phyloP scores from a whole-genome alignment of 2,113 vertebrate species.

The Hoplias malabaricus region DNA sequence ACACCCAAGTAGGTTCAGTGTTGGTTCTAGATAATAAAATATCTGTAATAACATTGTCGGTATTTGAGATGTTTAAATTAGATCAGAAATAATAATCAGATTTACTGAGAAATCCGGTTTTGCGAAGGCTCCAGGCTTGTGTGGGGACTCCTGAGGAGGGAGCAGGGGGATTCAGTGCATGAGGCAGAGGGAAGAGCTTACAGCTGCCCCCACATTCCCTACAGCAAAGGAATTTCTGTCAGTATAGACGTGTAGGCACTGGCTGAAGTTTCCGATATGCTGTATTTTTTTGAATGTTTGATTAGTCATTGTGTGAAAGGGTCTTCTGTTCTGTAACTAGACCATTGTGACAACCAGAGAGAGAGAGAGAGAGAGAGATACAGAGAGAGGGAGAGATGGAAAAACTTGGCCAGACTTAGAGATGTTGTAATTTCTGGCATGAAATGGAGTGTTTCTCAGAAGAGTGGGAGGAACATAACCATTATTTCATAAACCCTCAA shows the following conservation, averaged over 20 bases:
- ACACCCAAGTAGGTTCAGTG: too few species aligned
- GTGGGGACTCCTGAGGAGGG: not conserved
- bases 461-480: not conserved
- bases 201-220: not conserved
- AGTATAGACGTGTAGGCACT: not conserved
- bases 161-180: not conserved
- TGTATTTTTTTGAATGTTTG: not conserved
- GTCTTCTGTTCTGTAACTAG: not conserved
- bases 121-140: too few species aligned
- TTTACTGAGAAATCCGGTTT: too few species aligned
- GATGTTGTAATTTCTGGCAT: not conserved
- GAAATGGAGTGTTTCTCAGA: conserved; percentile 2
- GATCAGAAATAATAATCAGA: too few species aligned
- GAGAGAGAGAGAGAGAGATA: not conserved
- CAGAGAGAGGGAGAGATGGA: not conserved
- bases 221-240: not conserved
- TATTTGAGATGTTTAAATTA: too few species aligned
- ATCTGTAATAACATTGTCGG: too few species aligned
- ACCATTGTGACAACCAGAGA: not conserved
- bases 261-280: not conserved
- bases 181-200: not conserved
- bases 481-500: not conserved
- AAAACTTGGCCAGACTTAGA: not conserved
- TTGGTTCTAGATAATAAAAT: too few species aligned
- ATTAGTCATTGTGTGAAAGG: not conserved